Evolutionary conservation across 2,888 invertebrate species (phyloP).

Genomic region (Conomelus anceps): DNA sequence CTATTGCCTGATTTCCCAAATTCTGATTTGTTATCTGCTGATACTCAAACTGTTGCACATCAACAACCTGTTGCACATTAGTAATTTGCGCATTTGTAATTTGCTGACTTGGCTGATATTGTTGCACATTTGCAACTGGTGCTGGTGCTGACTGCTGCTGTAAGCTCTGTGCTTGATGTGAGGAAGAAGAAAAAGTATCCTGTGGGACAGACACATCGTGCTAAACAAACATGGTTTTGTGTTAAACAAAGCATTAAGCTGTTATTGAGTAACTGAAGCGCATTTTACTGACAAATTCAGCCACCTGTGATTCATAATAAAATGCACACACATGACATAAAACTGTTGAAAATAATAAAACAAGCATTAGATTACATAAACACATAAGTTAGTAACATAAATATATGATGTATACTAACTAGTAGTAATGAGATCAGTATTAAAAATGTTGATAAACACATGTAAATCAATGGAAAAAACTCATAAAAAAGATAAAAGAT

Average conservation of each 20-base stretch:
- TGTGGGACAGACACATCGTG: background rate
- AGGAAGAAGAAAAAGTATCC: background rate
- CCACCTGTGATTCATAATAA: background rate
- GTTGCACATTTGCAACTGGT: background rate
- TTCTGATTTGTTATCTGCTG: background rate
- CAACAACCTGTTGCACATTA: background rate
- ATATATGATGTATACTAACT: no score
- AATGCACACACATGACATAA: background rate
- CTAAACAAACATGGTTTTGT: background rate
- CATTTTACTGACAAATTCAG: background rate
- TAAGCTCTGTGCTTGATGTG: constrained; percentile 34
- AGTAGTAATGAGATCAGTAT: no score
- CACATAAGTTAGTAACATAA: no score
- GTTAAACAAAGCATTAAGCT: background rate
- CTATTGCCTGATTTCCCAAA: no score
- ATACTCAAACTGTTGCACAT: background rate
- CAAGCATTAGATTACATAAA: background rate
- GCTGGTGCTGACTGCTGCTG: constrained; percentile 18
- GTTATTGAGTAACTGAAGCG: background rate
- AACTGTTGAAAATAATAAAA: background rate
- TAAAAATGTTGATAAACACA: no score
- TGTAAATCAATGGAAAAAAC: no score
- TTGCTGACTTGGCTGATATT: background rate
- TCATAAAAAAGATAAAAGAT: no score
- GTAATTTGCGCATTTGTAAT: background rate